A percentile compares a stretch with the other conserved stretches of the same genome.
Conservation (phyloP, 1,140 invertebrate species). For the Drosophila watanabei region DNA sequence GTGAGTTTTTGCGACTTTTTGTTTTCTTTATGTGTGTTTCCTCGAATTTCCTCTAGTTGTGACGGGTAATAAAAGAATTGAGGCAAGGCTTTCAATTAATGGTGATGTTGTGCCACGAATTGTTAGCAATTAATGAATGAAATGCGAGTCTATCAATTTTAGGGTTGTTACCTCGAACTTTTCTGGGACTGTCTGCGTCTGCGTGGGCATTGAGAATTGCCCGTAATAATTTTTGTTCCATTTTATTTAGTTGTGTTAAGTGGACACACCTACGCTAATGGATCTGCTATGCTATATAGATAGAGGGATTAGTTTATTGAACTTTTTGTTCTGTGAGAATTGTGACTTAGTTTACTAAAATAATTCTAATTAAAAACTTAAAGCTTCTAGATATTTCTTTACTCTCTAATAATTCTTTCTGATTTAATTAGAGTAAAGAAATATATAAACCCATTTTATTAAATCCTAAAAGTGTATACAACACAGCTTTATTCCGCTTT, state of each 20-base stretch:
- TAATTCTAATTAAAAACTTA: not conserved
- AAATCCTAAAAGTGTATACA: not conserved
- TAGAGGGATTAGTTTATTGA: conserved; percentile 55
- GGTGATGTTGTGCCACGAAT: conserved; percentile 75
- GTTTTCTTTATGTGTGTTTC: conserved; percentile 23
- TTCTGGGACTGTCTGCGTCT: not conserved
- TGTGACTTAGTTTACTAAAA: not conserved
- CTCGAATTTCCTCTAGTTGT: conserved; percentile 33
- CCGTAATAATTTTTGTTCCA: conserved; percentile 64
- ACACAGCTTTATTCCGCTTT: conserved; percentile 38
- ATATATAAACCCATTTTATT: not conserved
- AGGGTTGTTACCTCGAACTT: conserved; percentile 31
- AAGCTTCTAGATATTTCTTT: not conserved
- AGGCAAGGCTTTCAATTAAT: conserved; percentile 60
- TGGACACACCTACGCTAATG: conserved; percentile 72
- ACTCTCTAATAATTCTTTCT: not conserved
- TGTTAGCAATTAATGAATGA: conserved; percentile 74
- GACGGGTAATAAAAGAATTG: conserved; percentile 49
- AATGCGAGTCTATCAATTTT: conserved; percentile 15
- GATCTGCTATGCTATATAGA: conserved; percentile 9
- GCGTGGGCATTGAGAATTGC: conserved; percentile 63
- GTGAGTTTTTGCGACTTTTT: conserved; percentile 33
- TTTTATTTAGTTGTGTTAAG: conserved; percentile 71
- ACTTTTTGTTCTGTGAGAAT: conserved; percentile 13
- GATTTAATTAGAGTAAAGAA: too few relatives aligned